phyloP scores from a whole-genome alignment of 2,113 vertebrate species.

The Bubo scandiacus region DNA sequence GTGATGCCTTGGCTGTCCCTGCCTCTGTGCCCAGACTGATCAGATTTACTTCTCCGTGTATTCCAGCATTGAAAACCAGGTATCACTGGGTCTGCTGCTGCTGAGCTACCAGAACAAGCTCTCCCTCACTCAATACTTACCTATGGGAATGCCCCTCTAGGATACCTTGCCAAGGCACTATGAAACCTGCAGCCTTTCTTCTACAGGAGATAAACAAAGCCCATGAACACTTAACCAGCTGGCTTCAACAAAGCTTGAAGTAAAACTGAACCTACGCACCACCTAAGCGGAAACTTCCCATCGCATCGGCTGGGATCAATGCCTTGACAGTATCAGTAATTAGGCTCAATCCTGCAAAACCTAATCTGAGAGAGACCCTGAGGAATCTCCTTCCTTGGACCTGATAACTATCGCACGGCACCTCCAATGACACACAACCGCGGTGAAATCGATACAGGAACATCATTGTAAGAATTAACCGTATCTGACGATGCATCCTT shows the following conservation, averaged over 20 bases:
- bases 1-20: neutral
- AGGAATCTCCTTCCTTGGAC: conserved; percentile 21
- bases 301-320: neutral
- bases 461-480: conserved; percentile 52
- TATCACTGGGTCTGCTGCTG: neutral
- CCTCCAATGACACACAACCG: neutral
- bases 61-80: neutral
- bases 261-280: neutral
- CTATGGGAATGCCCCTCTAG: neutral
- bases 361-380: neutral
- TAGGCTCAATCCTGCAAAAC: neutral
- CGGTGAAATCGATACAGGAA: neutral
- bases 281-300: neutral
- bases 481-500: conserved; percentile 30
- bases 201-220: neutral
- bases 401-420: neutral
- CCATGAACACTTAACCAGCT: neutral
- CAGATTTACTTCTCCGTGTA: neutral
- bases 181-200: neutral
- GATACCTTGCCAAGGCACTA: neutral
- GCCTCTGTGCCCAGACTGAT: neutral
- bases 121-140: rapidly evolving
- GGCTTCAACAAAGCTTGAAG: neutral
- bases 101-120: neutral
- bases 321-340: neutral